These are phyloP conservation scores for Platycnemis pennipes DNA, from an alignment of 2,888 invertebrate genomes.

Conservation along the genomic window DNA sequence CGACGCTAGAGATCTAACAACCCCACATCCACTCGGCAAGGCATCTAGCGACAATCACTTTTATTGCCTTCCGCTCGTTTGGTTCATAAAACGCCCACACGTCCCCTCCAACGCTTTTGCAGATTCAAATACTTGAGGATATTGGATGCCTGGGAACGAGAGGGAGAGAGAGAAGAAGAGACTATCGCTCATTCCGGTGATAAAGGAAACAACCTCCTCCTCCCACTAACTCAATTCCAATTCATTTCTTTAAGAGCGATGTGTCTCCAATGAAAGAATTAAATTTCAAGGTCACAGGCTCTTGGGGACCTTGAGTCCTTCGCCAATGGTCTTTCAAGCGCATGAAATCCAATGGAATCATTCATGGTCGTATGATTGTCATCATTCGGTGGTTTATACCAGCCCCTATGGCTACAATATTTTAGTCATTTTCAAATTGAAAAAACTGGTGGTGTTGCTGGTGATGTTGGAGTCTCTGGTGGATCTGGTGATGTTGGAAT, in stretches of 20 bases:
- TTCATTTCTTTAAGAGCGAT: not conserved
- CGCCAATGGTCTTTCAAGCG: too few relatives aligned
- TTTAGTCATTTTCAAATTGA: too few relatives aligned
- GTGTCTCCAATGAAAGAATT: too few relatives aligned
- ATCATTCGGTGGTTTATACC: too few relatives aligned
- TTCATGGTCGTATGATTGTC: too few relatives aligned
- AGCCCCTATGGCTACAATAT: too few relatives aligned
- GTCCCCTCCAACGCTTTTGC: not conserved
- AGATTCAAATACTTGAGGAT: not conserved
- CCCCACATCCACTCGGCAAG: not conserved
- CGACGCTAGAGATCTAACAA: not conserved
- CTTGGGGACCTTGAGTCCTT: too few relatives aligned
- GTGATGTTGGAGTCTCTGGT: too few relatives aligned
- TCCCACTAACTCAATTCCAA: not conserved
- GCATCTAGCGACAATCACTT: not conserved
- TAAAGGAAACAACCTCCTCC: not conserved
- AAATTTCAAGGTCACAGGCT: too few relatives aligned
- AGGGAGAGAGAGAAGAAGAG: not conserved
- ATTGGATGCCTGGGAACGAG: not conserved
- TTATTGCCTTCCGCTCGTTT: not conserved
- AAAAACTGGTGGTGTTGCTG: too few relatives aligned
- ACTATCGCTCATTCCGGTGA: not conserved
- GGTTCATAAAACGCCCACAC: not conserved
- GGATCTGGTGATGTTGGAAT: too few relatives aligned
- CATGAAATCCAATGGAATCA: too few relatives aligned